Percentiles rank a stretch among this genome's conserved stretches.
phyloP scores from a whole-genome alignment of 2,888 invertebrate species.

The Epirrhoe alternata region DNA sequence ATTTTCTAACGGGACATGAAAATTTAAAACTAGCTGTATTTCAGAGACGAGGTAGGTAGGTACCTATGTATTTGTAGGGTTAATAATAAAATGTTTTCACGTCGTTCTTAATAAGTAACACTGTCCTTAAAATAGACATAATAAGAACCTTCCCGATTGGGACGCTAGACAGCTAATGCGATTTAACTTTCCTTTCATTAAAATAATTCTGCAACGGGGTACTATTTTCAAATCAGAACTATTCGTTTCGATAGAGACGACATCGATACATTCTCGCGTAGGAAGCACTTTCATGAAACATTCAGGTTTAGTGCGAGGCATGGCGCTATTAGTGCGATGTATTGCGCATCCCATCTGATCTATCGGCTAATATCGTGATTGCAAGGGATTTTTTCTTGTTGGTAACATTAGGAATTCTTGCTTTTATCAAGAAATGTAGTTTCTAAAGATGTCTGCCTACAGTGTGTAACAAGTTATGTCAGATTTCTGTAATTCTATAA shows the following conservation, averaged over 20 bases:
- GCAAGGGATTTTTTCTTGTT: slow-evolving; percentile 41
- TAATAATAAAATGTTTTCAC: too few relatives aligned
- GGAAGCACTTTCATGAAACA: slow-evolving; percentile 64
- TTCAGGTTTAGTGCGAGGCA: slow-evolving; percentile 70
- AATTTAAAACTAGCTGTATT: slow-evolving; percentile 22
- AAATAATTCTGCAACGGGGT: not conserved
- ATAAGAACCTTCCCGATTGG: too few relatives aligned
- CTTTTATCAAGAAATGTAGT: slow-evolving; percentile 1
- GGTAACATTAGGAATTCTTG: slow-evolving; percentile 7
- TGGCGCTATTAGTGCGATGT: slow-evolving; percentile 71
- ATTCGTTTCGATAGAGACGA: slow-evolving; percentile 39
- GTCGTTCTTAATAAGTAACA: too few relatives aligned
- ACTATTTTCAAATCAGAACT: slow-evolving; percentile 22
- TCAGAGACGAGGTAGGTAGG: too few relatives aligned
- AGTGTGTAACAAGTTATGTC: not conserved
- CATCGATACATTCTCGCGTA: slow-evolving; percentile 45
- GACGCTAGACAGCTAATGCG: too few relatives aligned
- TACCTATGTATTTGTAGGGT: too few relatives aligned
- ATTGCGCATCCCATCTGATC: slow-evolving; percentile 67
- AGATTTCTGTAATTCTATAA: too few relatives aligned
- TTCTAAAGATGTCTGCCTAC: too few relatives aligned
- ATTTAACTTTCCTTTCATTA: not conserved
- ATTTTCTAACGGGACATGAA: slow-evolving; percentile 39
- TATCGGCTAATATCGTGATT: slow-evolving; percentile 76
- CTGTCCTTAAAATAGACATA: too few relatives aligned